A percentile compares a stretch with the other conserved stretches of the same genome.
Conservation (phyloP, 2,888 invertebrate genomes). For the Spatulosminthurus flaviceps region DNA sequence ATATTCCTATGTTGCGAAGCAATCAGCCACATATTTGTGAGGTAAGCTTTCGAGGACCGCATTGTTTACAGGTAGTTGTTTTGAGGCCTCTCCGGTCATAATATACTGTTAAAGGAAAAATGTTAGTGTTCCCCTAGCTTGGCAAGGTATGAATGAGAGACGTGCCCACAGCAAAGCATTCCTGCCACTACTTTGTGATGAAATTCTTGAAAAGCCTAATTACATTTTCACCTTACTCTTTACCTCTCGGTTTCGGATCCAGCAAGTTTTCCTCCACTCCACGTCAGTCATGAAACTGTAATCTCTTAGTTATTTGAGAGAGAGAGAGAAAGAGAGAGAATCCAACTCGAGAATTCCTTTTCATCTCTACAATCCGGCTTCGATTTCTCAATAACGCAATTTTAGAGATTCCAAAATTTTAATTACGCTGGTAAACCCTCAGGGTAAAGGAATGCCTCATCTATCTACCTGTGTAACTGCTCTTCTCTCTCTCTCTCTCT, state of each 20-base stretch:
- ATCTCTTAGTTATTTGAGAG: conserved; percentile 14
- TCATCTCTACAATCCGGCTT: conserved; percentile 44
- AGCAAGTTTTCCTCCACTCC: not conserved
- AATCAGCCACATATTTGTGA: conserved; percentile 1
- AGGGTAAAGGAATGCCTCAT: conserved; percentile 41
- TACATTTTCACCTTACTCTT: conserved; percentile 63
- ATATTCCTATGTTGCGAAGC: too few species aligned
- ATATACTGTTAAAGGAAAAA: conserved; percentile 20
- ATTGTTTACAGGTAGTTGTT: not conserved
- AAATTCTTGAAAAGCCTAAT: conserved; percentile 63
- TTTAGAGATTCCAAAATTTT: conserved; percentile 53
- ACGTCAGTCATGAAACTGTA: conserved; percentile 18
- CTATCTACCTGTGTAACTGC: conserved; percentile 11
- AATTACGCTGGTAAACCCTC: conserved; percentile 45
- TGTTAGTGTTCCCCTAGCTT: not conserved
- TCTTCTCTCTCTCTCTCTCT: not conserved
- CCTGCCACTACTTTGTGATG: conserved; percentile 57
- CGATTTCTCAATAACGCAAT: conserved; percentile 51
- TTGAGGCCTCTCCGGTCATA: not conserved
- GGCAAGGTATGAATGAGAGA: conserved; percentile 41
- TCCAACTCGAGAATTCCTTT: conserved; percentile 34
- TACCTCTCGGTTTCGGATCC: conserved; percentile 28
- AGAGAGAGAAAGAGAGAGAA: too few species aligned
- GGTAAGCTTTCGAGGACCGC: not conserved
- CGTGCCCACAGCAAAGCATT: conserved; percentile 57